These are phyloP conservation scores for Danio kyathit DNA, from an alignment of 2,797 vertebrate species.

Conservation along the genomic window DNA sequence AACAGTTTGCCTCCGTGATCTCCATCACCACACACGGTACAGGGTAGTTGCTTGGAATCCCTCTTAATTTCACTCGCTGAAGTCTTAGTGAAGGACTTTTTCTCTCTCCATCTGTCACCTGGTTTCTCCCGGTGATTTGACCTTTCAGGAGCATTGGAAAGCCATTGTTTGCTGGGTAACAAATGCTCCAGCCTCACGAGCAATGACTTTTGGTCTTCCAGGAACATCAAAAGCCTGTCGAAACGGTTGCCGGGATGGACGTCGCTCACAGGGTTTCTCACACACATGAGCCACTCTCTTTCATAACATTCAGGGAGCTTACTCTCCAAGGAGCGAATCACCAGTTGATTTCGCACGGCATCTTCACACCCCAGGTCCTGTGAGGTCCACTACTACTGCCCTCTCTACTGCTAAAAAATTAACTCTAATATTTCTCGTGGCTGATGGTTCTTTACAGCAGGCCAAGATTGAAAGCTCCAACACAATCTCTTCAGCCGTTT, in stretches of 20 bases:
- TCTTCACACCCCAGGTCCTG: background rate
- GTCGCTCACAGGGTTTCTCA: background rate
- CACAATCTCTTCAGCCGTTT: background rate
- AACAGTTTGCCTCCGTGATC: slow-evolving; percentile 13
- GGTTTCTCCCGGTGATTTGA: slow-evolving; percentile 3
- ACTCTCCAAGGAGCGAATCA: background rate
- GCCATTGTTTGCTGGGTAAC: background rate
- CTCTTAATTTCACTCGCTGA: background rate
- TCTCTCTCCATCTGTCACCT: background rate
- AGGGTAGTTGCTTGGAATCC: slow-evolving; percentile 3
- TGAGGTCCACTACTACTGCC: too few relatives aligned
- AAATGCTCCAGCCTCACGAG: background rate
- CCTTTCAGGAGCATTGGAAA: background rate
- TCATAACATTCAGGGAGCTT: background rate
- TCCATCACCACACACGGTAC: background rate
- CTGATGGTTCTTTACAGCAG: background rate
- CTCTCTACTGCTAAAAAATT: too few relatives aligned
- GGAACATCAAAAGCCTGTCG: background rate
- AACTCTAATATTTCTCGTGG: background rate
- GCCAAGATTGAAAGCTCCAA: background rate
- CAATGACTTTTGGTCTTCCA: background rate
- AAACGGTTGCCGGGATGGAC: background rate
- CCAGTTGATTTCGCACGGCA: background rate
- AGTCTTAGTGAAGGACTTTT: slow-evolving; percentile 5
- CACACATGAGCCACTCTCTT: background rate